Percentiles rank a stretch among this genome's conserved stretches.
phyloP scores from a whole-genome alignment of 2,113 vertebrate genomes.

The Pomatorhinus ruficollis region DNA sequence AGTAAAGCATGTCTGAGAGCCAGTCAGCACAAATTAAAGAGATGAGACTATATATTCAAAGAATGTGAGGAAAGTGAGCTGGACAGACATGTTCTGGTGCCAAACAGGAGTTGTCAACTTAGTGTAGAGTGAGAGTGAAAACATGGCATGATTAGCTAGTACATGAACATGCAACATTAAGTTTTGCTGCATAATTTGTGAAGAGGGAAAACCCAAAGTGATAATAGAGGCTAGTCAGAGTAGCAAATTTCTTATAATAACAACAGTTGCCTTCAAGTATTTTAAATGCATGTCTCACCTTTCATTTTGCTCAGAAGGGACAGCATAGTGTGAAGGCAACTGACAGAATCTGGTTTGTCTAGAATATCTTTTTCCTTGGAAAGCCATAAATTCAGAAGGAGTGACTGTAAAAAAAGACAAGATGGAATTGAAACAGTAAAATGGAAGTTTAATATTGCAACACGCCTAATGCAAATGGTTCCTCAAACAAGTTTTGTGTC shows the following conservation, averaged over 20 bases:
- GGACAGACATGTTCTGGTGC: background rate
- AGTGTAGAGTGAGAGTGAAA: background rate
- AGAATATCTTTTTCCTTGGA: conserved; percentile 89
- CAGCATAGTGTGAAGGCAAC: conserved; percentile 83
- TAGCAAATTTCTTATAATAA: background rate
- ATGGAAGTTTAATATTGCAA: background rate
- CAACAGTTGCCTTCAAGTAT: background rate
- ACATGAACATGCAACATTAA: background rate
- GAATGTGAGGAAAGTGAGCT: background rate
- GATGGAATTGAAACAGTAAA: background rate
- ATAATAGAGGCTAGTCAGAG: background rate
- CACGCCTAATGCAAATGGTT: background rate
- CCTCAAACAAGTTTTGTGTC: background rate
- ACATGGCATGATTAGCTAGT: background rate
- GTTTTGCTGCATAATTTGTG: background rate
- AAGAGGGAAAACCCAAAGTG: rapidly evolving
- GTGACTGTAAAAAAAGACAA: conserved; percentile 74
- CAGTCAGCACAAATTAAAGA: background rate
- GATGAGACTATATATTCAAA: background rate
- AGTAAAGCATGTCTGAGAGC: background rate
- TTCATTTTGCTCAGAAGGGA: conserved; percentile 89
- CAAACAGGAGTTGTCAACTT: background rate
- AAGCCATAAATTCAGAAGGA: conserved; percentile 91
- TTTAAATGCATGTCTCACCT: conserved; percentile 71
- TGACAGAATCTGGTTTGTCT: conserved; percentile 77